Evolutionary conservation across 2,888 invertebrate species (phyloP).

Genomic region (Rotaria sp.): DNA sequence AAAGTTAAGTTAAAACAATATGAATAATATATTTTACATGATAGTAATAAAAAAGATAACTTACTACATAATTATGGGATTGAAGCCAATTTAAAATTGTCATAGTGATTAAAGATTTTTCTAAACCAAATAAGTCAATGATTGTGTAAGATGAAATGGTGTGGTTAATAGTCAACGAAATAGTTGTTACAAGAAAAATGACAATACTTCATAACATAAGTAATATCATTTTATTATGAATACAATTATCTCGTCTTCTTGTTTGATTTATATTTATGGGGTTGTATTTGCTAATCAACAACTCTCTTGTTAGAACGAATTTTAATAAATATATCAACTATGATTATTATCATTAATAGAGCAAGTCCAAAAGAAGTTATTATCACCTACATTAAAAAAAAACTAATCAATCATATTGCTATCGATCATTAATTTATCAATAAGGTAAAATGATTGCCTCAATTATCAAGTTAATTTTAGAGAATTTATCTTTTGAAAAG

Average conservation of each 20-base stretch:
- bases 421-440: too few species aligned
- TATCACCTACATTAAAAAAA: background rate
- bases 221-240: background rate
- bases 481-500: too few species aligned
- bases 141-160: background rate
- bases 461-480: too few species aligned
- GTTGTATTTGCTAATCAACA: background rate
- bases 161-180: background rate
- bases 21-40: background rate
- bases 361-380: background rate
- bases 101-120: background rate
- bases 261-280: background rate
- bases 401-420: too few species aligned
- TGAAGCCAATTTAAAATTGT: background rate
- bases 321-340: background rate
- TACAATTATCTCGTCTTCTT: background rate
- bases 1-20: background rate
- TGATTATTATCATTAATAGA: background rate
- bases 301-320: background rate
- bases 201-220: background rate
- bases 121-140: background rate
- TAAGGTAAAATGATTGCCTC: too few species aligned
- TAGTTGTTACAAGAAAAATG: background rate
- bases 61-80: background rate
- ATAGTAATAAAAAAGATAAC: background rate